Conservation (phyloP, 2,888 invertebrate species). For the Zygogramma bicolorata region DNA sequence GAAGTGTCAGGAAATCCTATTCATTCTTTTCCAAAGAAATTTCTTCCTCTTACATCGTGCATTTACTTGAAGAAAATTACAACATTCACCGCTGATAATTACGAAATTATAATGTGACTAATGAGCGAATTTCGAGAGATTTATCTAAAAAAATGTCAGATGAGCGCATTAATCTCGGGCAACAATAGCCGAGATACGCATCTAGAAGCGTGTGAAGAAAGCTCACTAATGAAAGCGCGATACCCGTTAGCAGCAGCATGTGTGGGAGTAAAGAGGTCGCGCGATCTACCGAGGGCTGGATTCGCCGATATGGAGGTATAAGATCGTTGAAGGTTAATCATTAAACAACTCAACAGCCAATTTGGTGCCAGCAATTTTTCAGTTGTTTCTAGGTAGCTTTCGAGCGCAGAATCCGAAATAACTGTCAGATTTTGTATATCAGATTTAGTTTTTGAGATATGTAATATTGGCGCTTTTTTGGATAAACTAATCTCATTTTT, state of each 20-base stretch:
- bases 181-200: conserved; percentile 53
- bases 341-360: neutral
- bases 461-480: no score
- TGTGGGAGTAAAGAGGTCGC: conserved; percentile 46
- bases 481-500: no score
- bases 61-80: neutral
- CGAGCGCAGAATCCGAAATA: no score
- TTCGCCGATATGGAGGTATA: neutral
- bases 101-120: conserved; percentile 2
- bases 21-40: neutral
- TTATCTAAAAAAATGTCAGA: conserved; percentile 21
- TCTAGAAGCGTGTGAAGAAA: conserved; percentile 51
- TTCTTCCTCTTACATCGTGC: neutral
- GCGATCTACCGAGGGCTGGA: neutral
- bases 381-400: no score
- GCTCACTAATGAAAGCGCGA: conserved; percentile 46
- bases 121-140: conserved; percentile 14
- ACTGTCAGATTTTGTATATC: no score
- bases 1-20: no score
- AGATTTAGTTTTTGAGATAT: no score
- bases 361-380: no score
- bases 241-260: conserved; percentile 49
- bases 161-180: conserved; percentile 45
- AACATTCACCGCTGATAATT: neutral
- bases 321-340: no score